phyloP scores from a whole-genome alignment of 2,888 invertebrate species.

The Disparrhopalites patrizii region DNA sequence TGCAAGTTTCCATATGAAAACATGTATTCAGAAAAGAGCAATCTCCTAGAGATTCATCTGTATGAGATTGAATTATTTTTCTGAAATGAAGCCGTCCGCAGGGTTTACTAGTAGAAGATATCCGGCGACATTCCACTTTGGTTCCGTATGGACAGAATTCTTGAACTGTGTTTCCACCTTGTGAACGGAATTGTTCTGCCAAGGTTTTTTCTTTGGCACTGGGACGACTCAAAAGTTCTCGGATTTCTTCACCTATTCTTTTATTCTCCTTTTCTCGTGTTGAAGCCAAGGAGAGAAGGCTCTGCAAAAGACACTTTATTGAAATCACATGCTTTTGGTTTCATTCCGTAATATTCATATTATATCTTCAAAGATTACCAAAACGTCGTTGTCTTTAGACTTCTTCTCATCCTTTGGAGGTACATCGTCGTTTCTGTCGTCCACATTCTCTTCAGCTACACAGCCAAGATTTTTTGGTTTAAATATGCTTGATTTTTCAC shows the following conservation, averaged over 20 bases:
- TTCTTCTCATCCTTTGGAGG: slow-evolving; percentile 42
- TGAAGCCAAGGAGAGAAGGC: slow-evolving; percentile 83
- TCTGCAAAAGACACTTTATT: no score
- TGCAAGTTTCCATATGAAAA: slow-evolving; percentile 98
- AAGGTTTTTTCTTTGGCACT: slow-evolving; percentile 93
- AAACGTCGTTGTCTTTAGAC: slow-evolving; percentile 39
- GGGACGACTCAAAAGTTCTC: slow-evolving; percentile 87
- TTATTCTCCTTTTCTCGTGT: slow-evolving; percentile 93
- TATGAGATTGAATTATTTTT: slow-evolving; percentile 93
- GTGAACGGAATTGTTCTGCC: slow-evolving; percentile 93
- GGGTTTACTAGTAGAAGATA: slow-evolving; percentile 55
- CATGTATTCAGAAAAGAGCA: slow-evolving; percentile 98
- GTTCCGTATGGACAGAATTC: slow-evolving; percentile 97
- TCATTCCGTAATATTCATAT: neutral
- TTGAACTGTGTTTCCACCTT: slow-evolving; percentile 67
- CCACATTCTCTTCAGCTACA: slow-evolving; percentile 32
- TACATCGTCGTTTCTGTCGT: slow-evolving; percentile 38
- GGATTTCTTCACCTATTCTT: slow-evolving; percentile 91
- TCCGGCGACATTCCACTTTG: slow-evolving; percentile 71
- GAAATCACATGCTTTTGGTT: neutral
- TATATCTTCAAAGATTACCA: slow-evolving; percentile 32
- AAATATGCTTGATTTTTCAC: no score
- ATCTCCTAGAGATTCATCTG: slow-evolving; percentile 90
- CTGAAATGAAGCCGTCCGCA: slow-evolving; percentile 93
- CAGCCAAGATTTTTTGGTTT: no score